Evolutionary conservation across 2,888 invertebrate genomes (phyloP).

Genomic region (Meta bourneti): DNA sequence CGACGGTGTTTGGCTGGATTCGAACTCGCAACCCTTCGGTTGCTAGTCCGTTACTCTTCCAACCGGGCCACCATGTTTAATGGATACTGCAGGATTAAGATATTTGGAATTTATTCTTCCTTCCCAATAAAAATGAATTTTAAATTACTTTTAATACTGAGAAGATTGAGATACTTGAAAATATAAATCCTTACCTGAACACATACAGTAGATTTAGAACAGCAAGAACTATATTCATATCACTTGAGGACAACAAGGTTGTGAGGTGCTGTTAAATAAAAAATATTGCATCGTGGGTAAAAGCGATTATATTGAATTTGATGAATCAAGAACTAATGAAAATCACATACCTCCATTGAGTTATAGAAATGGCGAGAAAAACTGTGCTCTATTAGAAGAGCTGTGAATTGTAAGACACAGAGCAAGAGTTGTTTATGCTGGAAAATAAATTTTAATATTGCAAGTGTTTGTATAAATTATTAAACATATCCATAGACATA

Average conservation of each 20-base stretch:
- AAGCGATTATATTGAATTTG: neutral
- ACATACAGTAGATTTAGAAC: conserved; percentile 92
- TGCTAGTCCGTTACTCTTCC: too few species aligned
- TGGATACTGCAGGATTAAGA: too few species aligned
- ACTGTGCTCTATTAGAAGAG: conserved; percentile 91
- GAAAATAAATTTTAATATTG: conserved; percentile 56
- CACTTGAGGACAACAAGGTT: conserved; percentile 88
- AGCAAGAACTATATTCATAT: conserved; percentile 91
- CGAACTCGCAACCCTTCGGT: too few species aligned
- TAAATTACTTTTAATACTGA: neutral
- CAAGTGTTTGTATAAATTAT: neutral
- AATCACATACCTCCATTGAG: conserved; percentile 85
- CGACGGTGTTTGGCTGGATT: too few species aligned
- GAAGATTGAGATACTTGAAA: neutral
- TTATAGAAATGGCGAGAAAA: conserved; percentile 92
- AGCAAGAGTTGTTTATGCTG: conserved; percentile 87
- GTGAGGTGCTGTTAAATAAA: conserved; percentile 84
- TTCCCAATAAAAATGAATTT: too few species aligned
- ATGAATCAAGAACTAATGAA: neutral
- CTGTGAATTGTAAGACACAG: conserved; percentile 90
- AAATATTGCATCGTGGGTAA: neutral
- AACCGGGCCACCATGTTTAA: too few species aligned
- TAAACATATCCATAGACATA: too few species aligned
- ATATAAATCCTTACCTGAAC: conserved; percentile 83
- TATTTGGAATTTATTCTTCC: too few species aligned